Evolutionary conservation across 2,797 vertebrate genomes (phyloP), one percentile per base, ranked within the genome.

Genomic region (Triplophysa yarkandensis): DNA sequence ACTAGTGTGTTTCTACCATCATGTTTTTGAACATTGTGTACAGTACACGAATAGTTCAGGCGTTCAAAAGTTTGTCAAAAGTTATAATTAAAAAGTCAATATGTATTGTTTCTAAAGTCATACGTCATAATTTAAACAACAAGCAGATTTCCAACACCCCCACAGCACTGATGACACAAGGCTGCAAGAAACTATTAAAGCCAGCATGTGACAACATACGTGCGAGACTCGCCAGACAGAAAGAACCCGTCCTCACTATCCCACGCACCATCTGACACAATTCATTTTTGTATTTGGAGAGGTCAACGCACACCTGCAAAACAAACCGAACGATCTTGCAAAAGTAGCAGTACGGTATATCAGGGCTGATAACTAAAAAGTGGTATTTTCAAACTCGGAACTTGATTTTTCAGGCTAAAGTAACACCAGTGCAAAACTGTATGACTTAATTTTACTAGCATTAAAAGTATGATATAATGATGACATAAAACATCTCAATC

Each of bases 221-320:
- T 65, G 69, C 52, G 61, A 54, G 74, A 34, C 62, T 46, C 30
- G 43, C 62, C 44, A 44, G 70, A 65, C 25, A 55, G n/a, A 74
- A 48, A 71, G 19, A 62, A 71, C 16, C 1, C 25, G 17, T 50
- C 54, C 41, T 58, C 65, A 39, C 70, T 25, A 70, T 69, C 60
- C 79, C 74, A 77, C 60, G 57, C 78, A 77, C 70, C 65, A 77
- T 60, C 71, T 74, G 60, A 46, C 64, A 65, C 19, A 19, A 61
- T 28, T 50, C 27, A 14, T 39, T 23, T 48, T 17, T 71, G 54
- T 32, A 4, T 55, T 66, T 34, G 32, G 34, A 52, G 34, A 60
- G 25, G 39, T 36, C 30, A 65, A 60, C 0, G 3, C 76, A 16
- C 5, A 41, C 32, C 62, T 41, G 16, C 19, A 48, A 13, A 62